These are phyloP conservation scores for Eucera pruinosa DNA, from an alignment of 2,888 invertebrate species.

Conservation along the genomic window DNA sequence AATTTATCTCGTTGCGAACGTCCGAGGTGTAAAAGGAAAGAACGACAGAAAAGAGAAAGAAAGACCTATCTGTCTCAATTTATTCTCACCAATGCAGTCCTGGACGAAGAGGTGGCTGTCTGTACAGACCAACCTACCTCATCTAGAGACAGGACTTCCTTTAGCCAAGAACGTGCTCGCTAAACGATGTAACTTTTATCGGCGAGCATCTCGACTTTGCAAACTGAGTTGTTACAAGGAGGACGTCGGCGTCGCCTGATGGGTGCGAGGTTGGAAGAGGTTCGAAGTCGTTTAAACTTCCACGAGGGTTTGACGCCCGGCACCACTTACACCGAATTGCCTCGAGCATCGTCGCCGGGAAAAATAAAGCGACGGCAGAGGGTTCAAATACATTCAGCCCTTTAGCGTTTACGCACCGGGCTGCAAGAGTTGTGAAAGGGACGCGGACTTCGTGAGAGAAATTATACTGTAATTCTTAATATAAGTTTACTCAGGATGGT, in stretches of 20 bases:
- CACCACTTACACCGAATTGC: conserved; percentile 63
- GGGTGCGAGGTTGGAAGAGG: conserved; percentile 47
- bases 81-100: background rate
- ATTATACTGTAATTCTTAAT: background rate
- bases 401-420: conserved; percentile 1
- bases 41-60: background rate
- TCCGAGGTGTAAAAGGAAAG: background rate
- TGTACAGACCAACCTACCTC: background rate
- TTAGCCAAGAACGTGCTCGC: conserved; percentile 52
- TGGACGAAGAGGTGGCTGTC: conserved; percentile 1
- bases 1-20: conserved; percentile 46
- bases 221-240: conserved; percentile 64
- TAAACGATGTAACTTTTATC: conserved; percentile 73
- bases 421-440: background rate
- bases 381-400: conserved; percentile 8
- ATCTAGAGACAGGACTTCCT: conserved; percentile 1
- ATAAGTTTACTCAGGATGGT: too few relatives aligned
- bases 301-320: conserved; percentile 60
- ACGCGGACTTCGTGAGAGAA: background rate
- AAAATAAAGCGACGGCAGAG: conserved; percentile 40
- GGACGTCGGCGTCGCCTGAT: conserved; percentile 33
- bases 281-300: conserved; percentile 72
- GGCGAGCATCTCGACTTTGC: conserved; percentile 65
- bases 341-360: conserved; percentile 28
- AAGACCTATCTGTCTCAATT: conserved; percentile 49